Evolutionary conservation across 1,140 invertebrate genomes (phyloP), one percentile per base, ranked within the genome.

Genomic region (Dufourea novaeangliae): DNA sequence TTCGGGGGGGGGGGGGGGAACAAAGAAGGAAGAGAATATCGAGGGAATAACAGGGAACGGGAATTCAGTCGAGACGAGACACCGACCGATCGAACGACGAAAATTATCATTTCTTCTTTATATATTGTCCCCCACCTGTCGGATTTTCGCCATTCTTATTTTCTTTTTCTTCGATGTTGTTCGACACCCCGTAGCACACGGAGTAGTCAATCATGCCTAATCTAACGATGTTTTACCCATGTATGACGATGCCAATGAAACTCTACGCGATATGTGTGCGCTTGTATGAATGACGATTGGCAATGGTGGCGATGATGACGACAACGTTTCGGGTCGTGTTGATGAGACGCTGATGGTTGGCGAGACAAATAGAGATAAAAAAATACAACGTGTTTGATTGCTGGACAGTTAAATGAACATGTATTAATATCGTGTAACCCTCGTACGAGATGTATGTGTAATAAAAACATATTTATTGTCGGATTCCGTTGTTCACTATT

Each of bases 401-500:
- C 92, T 93, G 92, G 92, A 92, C 92, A 92, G 91, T 93, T 93
- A 91, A 93, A 93, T 92, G 88, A 92, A 91, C 89, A 92, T 93
- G 92, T 92, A 92, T 92, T 92, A 92, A 91, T 92, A 92, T 91
- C 88, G 90, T 92, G 90, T 92, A 92, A 92, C 88, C 90, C 90
- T 92, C 90, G 90, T 93, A 92, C 88, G 90, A 92, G 88, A 92
- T 93, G 92, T 93, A 92, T 92, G 91, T 92, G 90, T 92, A 93
- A 92, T 92, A 93, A 93, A 50, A 92, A 92, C 91, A 90, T 92
- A 92, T 91, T 91, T 92, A 92, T 91, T 91, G 91, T 91, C 90
- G 86, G 87, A 87, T 4, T 63, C 46, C 5, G 7, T 50, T 50
- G 20, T 50, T 8, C 20, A 7, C 34, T n/a, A 50, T 50, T 50